Percentiles rank a stretch among this genome's conserved stretches.
Evolutionary conservation across 2,797 vertebrate species (phyloP).

Genomic region (Eidolon dupreanum): DNA sequence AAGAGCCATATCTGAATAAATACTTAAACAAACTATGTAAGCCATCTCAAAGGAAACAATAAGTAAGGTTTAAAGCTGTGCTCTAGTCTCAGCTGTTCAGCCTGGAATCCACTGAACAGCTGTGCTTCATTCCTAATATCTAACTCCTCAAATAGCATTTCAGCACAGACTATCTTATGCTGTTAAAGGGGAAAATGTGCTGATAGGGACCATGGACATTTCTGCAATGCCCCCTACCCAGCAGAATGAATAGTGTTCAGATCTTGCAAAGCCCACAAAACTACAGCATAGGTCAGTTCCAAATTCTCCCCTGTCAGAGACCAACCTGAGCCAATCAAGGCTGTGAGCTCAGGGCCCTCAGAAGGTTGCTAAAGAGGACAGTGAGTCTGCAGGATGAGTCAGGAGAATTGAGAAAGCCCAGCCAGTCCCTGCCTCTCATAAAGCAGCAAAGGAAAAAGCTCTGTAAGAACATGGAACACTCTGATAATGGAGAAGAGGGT

Average conservation of each 20-base stretch:
- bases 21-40: not conserved
- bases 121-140: slow-evolving; percentile 31
- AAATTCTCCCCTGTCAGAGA: slow-evolving; percentile 60
- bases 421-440: slow-evolving; percentile 62
- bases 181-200: slow-evolving; percentile 63
- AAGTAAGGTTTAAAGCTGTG: slow-evolving; percentile 5
- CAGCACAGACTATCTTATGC: slow-evolving; percentile 20
- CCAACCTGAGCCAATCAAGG: slow-evolving; percentile 71
- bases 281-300: slow-evolving; percentile 47
- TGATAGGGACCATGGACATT: slow-evolving; percentile 16
- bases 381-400: slow-evolving; percentile 78
- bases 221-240: not conserved
- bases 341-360: slow-evolving; percentile 58
- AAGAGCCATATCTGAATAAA: slow-evolving; percentile 55
- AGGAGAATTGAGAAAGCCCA: slow-evolving; percentile 73
- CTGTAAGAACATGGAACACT: slow-evolving; percentile 64
- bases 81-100: not conserved
- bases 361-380: slow-evolving; percentile 75
- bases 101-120: not conserved
- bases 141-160: slow-evolving; percentile 34
- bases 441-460: slow-evolving; percentile 69
- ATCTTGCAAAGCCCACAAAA: slow-evolving; percentile 77
- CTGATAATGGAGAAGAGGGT: slow-evolving; percentile 58
- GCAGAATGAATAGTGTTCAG: slow-evolving; percentile 55
- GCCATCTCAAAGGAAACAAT: not conserved